Conservation (phyloP, 2,113 vertebrate species). For the Electrona antarctica region DNA sequence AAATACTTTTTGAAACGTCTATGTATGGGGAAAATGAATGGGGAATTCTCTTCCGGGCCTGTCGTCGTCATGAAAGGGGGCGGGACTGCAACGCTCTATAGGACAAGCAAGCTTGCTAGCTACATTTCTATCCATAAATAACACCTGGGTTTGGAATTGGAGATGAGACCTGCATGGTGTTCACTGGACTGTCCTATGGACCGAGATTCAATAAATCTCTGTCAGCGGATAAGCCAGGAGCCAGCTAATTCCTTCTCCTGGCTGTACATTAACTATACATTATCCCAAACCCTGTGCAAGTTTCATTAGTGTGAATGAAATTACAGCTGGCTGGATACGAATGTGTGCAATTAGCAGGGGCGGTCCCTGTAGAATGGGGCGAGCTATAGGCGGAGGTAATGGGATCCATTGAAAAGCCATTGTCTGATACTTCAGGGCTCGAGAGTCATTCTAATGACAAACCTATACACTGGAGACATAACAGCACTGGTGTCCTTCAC, state of each 20-base stretch:
- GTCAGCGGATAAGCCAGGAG: constrained; percentile 53
- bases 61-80: no score
- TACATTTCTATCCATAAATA: not conserved
- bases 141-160: constrained; percentile 33
- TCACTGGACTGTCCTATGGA: constrained; percentile 28
- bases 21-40: no score
- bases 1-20: no score
- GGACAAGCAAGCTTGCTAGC: not conserved
- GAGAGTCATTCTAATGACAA: constrained; percentile 64
- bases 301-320: constrained; percentile 76
- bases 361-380: constrained; percentile 62
- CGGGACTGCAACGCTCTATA: no score
- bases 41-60: no score
- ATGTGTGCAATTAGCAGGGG: constrained; percentile 71
- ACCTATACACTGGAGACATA: constrained; percentile 52
- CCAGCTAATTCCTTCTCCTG: constrained; percentile 57
- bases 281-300: constrained; percentile 66
- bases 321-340: constrained; percentile 71
- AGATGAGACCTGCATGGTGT: constrained; percentile 21
- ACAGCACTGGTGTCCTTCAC: constrained; percentile 6
- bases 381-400: constrained; percentile 69
- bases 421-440: constrained; percentile 55
- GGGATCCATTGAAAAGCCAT: constrained; percentile 72
- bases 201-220: constrained; percentile 47
- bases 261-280: constrained; percentile 77